phyloP scores from a whole-genome alignment of 2,113 vertebrate species.

The Nibea coibor region DNA sequence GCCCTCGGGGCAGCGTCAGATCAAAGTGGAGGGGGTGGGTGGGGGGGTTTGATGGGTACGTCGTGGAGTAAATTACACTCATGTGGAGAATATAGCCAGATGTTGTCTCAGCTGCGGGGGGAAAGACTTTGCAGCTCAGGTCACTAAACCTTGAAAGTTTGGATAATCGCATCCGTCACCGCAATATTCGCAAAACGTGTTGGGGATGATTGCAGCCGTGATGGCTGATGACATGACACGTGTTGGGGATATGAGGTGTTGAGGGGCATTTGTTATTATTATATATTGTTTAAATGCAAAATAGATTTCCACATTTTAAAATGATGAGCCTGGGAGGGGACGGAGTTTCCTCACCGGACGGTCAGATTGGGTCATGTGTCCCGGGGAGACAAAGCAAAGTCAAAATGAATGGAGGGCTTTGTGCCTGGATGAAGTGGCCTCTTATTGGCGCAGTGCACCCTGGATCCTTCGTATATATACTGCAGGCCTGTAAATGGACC shows the following conservation, averaged over 20 bases:
- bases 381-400: conserved; percentile 59
- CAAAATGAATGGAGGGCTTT: conserved; percentile 81
- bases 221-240: too few species aligned
- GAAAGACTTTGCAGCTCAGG: neutral
- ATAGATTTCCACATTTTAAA: neutral
- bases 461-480: conserved; percentile 2
- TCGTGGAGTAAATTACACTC: conserved; percentile 40
- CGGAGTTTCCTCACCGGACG: conserved; percentile 7
- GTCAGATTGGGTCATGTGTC: conserved; percentile 52
- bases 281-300: neutral
- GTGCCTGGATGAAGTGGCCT: conserved; percentile 61
- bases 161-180: neutral
- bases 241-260: neutral
- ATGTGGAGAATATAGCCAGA: conserved; percentile 38
- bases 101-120: conserved; percentile 44
- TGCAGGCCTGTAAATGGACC: conserved; percentile 6
- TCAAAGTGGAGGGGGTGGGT: too few species aligned
- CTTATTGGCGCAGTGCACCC: conserved; percentile 20
- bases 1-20: conserved; percentile 24
- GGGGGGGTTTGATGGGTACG: conserved; percentile 9
- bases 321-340: neutral
- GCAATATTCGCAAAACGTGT: neutral
- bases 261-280: neutral
- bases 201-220: neutral
- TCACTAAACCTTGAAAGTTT: neutral